Conservation (phyloP, 2,888 invertebrate genomes). For the Tipula confusa region DNA sequence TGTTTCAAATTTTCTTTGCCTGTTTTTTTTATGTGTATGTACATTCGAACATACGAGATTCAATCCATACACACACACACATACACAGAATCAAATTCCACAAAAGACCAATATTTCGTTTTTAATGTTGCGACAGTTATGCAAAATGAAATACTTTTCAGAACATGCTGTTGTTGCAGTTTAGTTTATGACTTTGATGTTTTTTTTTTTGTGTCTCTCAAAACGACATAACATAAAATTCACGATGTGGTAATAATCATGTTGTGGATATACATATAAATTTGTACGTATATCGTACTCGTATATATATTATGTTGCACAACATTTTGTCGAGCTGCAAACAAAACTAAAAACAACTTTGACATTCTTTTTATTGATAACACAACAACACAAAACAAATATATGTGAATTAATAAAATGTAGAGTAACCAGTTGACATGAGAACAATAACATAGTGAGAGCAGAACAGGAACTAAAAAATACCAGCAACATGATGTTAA, state of each 20-base stretch:
- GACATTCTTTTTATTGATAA: background rate
- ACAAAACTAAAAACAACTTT: background rate
- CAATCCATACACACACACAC: background rate
- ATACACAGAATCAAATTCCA: background rate
- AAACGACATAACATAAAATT: conserved; percentile 12
- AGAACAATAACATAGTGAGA: background rate
- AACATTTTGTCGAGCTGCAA: background rate
- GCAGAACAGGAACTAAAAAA: background rate
- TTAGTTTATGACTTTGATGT: conserved; percentile 14
- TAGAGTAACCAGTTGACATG: conserved; percentile 20
- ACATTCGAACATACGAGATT: background rate
- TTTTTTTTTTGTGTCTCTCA: background rate
- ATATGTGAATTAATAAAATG: background rate
- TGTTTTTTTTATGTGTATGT: background rate
- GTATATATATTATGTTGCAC: background rate
- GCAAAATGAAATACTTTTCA: background rate
- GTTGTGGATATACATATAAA: background rate
- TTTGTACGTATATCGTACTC: background rate
- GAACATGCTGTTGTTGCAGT: background rate
- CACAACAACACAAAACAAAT: background rate
- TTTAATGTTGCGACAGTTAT: background rate
- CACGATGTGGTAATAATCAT: background rate
- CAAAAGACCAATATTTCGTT: background rate
- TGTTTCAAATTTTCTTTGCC: background rate
- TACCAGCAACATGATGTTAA: background rate